Conservation (phyloP, 2,113 vertebrate species). For the Erythrocercus mccallii region DNA sequence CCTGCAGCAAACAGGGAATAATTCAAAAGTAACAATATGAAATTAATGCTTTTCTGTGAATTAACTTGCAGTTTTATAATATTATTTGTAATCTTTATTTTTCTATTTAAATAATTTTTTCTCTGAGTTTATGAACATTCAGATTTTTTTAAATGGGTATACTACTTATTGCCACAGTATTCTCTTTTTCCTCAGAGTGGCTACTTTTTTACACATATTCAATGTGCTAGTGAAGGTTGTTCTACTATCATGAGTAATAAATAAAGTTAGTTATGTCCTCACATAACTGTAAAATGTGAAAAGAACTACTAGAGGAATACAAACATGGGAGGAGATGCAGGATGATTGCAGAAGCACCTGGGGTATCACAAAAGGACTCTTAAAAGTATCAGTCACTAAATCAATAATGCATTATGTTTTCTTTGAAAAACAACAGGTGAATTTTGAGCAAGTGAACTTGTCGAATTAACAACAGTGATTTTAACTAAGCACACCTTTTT, state of each 20-base stretch:
- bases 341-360: background rate
- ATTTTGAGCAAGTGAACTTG: background rate
- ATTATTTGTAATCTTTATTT: background rate
- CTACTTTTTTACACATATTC: background rate
- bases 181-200: background rate
- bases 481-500: background rate
- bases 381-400: background rate
- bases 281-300: background rate
- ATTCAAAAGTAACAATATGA: constrained; percentile 27
- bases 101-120: background rate
- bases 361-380: background rate
- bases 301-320: background rate
- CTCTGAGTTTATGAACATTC: background rate
- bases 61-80: background rate
- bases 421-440: background rate
- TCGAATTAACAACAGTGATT: background rate
- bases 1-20: constrained; percentile 4
- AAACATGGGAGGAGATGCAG: background rate
- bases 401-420: background rate
- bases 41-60: constrained; percentile 40
- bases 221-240: accelerated
- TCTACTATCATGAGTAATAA: background rate
- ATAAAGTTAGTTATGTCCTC: background rate
- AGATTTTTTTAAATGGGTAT: background rate
- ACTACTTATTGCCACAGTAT: background rate